A percentile compares a stretch with the other conserved stretches of the same genome.
Conservation (phyloP, 1,140 invertebrate species). For the Cotesia chilonis region DNA sequence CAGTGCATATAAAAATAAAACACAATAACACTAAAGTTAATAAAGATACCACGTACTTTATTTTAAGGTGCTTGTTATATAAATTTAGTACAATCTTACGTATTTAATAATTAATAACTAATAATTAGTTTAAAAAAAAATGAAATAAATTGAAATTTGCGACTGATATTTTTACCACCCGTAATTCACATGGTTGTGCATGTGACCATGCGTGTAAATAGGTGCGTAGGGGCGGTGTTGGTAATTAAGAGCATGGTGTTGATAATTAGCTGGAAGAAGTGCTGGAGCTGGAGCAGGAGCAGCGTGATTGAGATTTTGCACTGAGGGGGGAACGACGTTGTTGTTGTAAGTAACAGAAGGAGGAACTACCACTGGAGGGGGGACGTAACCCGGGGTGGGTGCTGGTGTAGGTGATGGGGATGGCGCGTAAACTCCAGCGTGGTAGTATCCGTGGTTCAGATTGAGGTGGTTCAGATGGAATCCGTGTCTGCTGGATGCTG, state of each 20-base stretch:
- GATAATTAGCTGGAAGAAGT: background rate
- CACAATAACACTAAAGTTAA: background rate
- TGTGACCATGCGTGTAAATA: background rate
- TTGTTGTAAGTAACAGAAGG: slow-evolving; percentile 23
- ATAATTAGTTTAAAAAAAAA: background rate
- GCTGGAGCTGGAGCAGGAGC: too few species aligned
- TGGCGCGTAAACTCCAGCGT: background rate
- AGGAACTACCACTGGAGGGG: slow-evolving; percentile 14
- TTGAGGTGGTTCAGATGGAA: slow-evolving; percentile 9
- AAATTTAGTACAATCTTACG: background rate
- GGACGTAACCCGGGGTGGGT: background rate
- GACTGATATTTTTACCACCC: slow-evolving; percentile 16
- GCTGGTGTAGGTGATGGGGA: background rate
- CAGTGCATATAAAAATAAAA: too few species aligned
- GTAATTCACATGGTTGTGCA: slow-evolving; percentile 12
- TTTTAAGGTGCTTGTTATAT: background rate
- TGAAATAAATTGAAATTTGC: background rate
- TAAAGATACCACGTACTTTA: slow-evolving; percentile 11
- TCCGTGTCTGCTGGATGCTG: background rate
- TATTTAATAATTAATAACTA: background rate
- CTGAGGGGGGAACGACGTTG: slow-evolving; percentile 19
- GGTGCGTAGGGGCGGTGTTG: background rate
- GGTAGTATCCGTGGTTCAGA: slow-evolving; percentile 2
- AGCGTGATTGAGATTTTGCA: slow-evolving; percentile 9
- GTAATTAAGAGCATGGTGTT: background rate